These are phyloP conservation scores for Marmota monax DNA, from an alignment of 2,113 vertebrate species.

Conservation along the genomic window DNA sequence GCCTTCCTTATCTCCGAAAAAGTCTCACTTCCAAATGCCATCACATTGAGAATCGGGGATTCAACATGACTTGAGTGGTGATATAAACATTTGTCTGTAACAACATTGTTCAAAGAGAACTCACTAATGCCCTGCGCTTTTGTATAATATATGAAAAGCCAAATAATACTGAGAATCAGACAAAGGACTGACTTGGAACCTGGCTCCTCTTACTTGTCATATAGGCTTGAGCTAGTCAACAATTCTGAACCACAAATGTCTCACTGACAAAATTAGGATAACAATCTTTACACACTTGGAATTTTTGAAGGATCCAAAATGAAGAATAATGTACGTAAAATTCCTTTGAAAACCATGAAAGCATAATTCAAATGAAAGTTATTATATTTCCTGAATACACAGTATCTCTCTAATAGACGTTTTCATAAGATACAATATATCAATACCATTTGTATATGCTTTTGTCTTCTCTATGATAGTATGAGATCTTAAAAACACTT, in stretches of 20 bases:
- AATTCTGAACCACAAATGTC: background rate
- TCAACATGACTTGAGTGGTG: background rate
- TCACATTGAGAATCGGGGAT: background rate
- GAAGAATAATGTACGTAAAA: background rate
- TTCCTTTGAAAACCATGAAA: background rate
- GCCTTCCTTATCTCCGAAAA: background rate
- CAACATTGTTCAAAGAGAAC: background rate
- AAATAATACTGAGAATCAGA: background rate
- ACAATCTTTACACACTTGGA: background rate
- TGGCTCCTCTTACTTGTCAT: background rate
- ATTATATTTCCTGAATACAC: background rate
- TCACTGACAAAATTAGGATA: slow-evolving; percentile 38
- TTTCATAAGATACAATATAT: background rate
- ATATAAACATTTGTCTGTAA: background rate
- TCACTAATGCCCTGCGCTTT: background rate
- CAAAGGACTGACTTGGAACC: background rate
- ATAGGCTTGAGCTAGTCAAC: background rate
- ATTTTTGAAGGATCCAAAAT: slow-evolving; percentile 36
- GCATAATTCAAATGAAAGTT: slow-evolving; percentile 21
- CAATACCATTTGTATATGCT: background rate
- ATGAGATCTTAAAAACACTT: background rate
- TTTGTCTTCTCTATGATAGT: background rate
- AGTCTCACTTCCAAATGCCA: background rate
- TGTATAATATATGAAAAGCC: background rate
- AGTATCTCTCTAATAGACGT: background rate